Conservation (phyloP, 2,797 vertebrate genomes). For the Fistularia commersonii region DNA sequence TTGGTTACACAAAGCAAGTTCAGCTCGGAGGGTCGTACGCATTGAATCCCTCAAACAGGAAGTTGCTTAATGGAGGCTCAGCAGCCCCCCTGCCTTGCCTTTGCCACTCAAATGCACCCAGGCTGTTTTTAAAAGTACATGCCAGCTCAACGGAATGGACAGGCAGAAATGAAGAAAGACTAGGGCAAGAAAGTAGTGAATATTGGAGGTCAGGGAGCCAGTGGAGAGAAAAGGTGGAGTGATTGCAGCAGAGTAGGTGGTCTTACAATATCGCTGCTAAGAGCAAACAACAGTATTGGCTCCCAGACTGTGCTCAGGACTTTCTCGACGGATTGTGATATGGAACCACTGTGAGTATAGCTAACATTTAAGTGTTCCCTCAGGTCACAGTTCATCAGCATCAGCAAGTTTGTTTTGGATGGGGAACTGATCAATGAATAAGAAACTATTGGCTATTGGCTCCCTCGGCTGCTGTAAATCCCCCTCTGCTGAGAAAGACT, state of each 20-base stretch:
- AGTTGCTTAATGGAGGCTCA: constrained; percentile 59
- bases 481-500: constrained; percentile 48
- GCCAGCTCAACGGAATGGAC: constrained; percentile 47
- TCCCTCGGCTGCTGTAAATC: constrained; percentile 31
- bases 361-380: constrained; percentile 39
- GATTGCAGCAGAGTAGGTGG: constrained; percentile 50
- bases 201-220: constrained; percentile 54
- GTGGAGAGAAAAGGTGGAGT: constrained; percentile 40
- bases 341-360: constrained; percentile 27
- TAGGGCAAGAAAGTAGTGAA: constrained; percentile 16
- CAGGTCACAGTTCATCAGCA: constrained; percentile 58
- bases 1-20: constrained; percentile 46
- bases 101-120: constrained; percentile 58
- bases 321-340: constrained; percentile 20
- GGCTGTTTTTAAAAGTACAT: constrained; percentile 51
- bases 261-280: constrained; percentile 24
- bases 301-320: constrained; percentile 33
- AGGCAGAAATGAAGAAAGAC: constrained; percentile 34
- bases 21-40: constrained; percentile 53
- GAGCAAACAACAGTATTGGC: constrained; percentile 36
- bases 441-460: constrained; percentile 34
- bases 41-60: constrained; percentile 63
- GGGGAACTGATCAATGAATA: constrained; percentile 43
- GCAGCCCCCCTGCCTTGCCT: constrained; percentile 37
- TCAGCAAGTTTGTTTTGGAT: constrained; percentile 62